Evolutionary conservation across 2,113 vertebrate species (phyloP), one percentile per base, ranked within the genome.

Genomic region (Channa maculata): DNA sequence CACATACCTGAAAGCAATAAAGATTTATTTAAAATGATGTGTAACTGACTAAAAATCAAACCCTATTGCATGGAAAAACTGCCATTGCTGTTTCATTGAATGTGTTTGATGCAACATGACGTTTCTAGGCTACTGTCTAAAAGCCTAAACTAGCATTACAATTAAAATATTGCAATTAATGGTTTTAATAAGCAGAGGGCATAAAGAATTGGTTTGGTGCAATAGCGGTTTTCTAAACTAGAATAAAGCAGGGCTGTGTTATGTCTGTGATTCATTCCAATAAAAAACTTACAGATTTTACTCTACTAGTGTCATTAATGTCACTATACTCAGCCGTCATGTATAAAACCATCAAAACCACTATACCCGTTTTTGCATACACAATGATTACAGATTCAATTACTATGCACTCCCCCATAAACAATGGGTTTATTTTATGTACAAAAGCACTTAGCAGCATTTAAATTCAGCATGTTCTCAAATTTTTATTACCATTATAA

Each of bases 261-360:
- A 86, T 92, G 88, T 90, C 84, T 92, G 89, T 90, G 79, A 94
- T 93, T 85, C 93, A 94, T 94, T 94, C 93, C 92, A 94, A 92
- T 93, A 92, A 94, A 92, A 79, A 83, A 75, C 34, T 73, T 71
- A 84, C 72, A 79, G 48, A 78, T 37, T 59, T 50, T 8, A 13
- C 54, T 50, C n/a, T 6, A 9, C 3, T 36, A 2, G 5, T 49
- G 45, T 50, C 34, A 8, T 9, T 74, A 0, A 24, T 73, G 61
- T 75, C 6, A 52, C 44, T 43, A 4, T 6, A 44, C 6, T 11
- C 33, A 0, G 2, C 52, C 5, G 13, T 75, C 6, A 9, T 53
- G 11, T 39, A 41, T 7, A 41, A 41, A 4, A 41, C 39, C 4
- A 5, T 7, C 6, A 41, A 7, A 7, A 41, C 39, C 39, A 41